These are phyloP conservation scores for Ectobius pallidus DNA, from an alignment of 2,888 invertebrate genomes.

Conservation along the genomic window DNA sequence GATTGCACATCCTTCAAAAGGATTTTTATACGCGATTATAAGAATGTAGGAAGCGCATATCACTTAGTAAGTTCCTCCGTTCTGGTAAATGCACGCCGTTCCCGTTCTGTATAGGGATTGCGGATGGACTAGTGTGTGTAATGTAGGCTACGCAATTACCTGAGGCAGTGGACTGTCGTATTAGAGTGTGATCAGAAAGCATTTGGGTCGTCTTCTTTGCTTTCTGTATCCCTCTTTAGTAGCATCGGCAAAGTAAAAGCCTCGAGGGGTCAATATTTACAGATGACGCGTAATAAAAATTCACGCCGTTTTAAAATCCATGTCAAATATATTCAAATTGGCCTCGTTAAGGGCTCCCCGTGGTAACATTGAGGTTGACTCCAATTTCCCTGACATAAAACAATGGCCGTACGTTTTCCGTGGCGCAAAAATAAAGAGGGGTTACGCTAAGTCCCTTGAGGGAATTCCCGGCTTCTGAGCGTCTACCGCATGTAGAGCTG, in stretches of 20 bases:
- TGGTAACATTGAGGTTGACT: conserved; percentile 56
- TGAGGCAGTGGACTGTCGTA: not conserved
- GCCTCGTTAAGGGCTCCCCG: conserved; percentile 53
- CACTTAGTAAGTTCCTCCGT: too few relatives aligned
- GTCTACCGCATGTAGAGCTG: conserved; percentile 3
- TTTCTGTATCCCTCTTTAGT: conserved; percentile 15
- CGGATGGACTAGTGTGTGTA: not conserved
- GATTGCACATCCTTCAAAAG: too few relatives aligned
- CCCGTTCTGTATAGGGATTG: too few relatives aligned
- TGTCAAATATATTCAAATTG: conserved; percentile 63
- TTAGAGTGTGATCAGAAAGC: not conserved
- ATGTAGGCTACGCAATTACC: not conserved
- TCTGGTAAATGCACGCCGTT: too few relatives aligned
- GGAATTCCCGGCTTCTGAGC: conserved; percentile 14
- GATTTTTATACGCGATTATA: too few relatives aligned
- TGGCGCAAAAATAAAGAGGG: conserved; percentile 43
- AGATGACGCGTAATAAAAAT: conserved; percentile 52
- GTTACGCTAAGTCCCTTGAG: conserved; percentile 18
- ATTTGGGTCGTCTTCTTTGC: conserved; percentile 16
- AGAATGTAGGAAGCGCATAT: too few relatives aligned
- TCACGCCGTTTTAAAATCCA: conserved; percentile 54
- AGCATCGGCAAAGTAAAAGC: conserved; percentile 42
- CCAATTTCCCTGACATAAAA: conserved; percentile 60
- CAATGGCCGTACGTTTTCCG: conserved; percentile 51
- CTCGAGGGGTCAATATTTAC: conserved; percentile 57